Evolutionary conservation across 2,888 invertebrate genomes (phyloP).

Genomic region (Lepidocyrtinus sp.): DNA sequence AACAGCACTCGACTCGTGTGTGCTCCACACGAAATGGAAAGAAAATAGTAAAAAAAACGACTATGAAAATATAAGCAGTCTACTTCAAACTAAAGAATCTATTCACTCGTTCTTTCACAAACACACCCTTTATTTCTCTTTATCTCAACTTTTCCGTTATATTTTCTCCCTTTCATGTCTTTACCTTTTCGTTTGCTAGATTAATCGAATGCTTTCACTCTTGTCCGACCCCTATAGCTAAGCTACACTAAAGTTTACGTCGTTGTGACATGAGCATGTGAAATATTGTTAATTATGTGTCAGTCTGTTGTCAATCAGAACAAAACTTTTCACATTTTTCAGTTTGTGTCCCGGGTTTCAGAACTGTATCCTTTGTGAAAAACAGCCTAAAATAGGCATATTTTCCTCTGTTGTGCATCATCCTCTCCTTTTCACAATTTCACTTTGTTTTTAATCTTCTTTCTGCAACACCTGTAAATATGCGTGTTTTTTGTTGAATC

Average conservation of each 20-base stretch:
- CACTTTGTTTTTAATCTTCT: no score
- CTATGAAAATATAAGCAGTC: conserved; percentile 6
- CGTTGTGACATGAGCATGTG: background rate
- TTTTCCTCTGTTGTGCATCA: background rate
- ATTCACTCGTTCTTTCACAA: background rate
- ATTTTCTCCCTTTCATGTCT: background rate
- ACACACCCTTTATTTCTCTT: background rate
- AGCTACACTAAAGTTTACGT: background rate
- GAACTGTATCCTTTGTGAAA: background rate
- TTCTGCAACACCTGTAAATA: background rate
- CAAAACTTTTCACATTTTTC: background rate
- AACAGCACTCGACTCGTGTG: background rate
- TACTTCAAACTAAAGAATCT: background rate
- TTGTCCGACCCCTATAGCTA: background rate
- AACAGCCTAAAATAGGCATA: background rate
- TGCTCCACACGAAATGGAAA: background rate
- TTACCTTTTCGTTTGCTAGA: background rate
- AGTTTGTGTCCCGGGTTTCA: background rate
- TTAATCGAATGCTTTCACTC: conserved; percentile 5
- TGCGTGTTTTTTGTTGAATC: background rate
- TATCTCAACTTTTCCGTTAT: background rate
- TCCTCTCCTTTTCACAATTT: no score
- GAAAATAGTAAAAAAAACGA: background rate
- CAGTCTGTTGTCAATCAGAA: background rate
- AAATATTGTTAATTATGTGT: background rate